Conservation (phyloP, 2,888 invertebrate species). For the Iselma pallidipennis region DNA sequence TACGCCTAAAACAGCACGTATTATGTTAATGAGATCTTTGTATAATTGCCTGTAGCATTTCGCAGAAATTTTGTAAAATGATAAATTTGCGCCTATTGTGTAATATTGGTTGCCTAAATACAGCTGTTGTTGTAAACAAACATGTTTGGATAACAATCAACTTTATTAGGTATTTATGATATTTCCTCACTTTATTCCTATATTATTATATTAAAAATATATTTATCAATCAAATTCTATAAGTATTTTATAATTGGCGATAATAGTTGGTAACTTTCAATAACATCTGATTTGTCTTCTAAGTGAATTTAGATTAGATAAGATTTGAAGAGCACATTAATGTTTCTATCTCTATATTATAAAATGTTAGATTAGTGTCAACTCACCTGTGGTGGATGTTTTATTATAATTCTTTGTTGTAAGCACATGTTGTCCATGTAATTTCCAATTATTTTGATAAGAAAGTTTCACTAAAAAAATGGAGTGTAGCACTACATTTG, state of each 20-base stretch:
- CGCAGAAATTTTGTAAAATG: neutral
- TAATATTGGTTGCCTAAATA: neutral
- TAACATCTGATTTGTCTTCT: neutral
- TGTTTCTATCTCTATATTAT: neutral
- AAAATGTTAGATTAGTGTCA: neutral
- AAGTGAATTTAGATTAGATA: neutral
- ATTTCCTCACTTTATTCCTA: too few relatives aligned
- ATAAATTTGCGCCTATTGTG: neutral
- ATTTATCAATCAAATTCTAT: too few relatives aligned
- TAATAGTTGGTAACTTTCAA: too few relatives aligned
- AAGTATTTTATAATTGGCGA: too few relatives aligned
- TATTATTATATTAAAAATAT: too few relatives aligned
- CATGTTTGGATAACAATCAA: too few relatives aligned
- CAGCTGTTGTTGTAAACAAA: too few relatives aligned
- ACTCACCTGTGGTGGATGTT: neutral
- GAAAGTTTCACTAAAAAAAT: neutral
- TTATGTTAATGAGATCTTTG: slow-evolving; percentile 5
- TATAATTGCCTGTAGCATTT: neutral
- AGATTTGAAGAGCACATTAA: neutral
- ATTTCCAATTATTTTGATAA: neutral
- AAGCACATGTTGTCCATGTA: neutral
- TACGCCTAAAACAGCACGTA: slow-evolving; percentile 12
- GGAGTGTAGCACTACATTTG: neutral
- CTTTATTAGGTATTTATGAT: too few relatives aligned
- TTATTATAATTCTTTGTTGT: neutral